Conservation (phyloP, 2,888 invertebrate genomes). For the Aphidoletes aphidimyza region DNA sequence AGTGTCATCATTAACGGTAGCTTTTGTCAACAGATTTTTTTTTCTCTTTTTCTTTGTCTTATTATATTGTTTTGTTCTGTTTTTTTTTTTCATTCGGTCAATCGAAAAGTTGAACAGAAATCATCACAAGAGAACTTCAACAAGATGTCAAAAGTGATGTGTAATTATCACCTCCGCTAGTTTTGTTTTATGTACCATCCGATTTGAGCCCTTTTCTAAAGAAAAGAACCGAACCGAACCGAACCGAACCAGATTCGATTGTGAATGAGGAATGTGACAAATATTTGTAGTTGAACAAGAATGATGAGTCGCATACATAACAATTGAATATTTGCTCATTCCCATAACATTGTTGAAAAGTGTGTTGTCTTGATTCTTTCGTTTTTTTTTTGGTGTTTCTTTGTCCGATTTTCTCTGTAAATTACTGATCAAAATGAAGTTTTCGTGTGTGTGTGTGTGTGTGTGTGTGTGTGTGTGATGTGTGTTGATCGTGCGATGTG, state of each 20-base stretch:
- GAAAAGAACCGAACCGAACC: not conserved
- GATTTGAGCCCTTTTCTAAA: not conserved
- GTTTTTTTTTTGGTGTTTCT: not conserved
- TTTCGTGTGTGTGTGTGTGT: not conserved
- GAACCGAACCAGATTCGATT: not conserved
- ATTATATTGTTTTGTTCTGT: no score
- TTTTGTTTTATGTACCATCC: not conserved
- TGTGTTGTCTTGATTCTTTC: not conserved
- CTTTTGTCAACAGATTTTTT: not conserved
- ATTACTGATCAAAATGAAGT: slow-evolving; percentile 17
- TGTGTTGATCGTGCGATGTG: not conserved
- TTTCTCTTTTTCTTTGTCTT: no score
- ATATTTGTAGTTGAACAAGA: not conserved
- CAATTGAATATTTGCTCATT: slow-evolving; percentile 17
- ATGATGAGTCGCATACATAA: not conserved
- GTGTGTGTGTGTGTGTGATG: not conserved
- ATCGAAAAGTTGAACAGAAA: not conserved
- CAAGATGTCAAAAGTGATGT: slow-evolving; percentile 41
- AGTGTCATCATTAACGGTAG: slow-evolving; percentile 43
- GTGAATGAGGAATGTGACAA: slow-evolving; percentile 43
- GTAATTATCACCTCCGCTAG: not conserved
- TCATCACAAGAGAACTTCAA: slow-evolving; percentile 7
- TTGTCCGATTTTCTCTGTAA: not conserved
- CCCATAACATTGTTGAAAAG: not conserved
- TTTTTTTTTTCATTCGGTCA: no score